A percentile compares a stretch with the other conserved stretches of the same genome.
Conservation (phyloP, 2,797 vertebrate species). For the Gymnoscopelus braueri region DNA sequence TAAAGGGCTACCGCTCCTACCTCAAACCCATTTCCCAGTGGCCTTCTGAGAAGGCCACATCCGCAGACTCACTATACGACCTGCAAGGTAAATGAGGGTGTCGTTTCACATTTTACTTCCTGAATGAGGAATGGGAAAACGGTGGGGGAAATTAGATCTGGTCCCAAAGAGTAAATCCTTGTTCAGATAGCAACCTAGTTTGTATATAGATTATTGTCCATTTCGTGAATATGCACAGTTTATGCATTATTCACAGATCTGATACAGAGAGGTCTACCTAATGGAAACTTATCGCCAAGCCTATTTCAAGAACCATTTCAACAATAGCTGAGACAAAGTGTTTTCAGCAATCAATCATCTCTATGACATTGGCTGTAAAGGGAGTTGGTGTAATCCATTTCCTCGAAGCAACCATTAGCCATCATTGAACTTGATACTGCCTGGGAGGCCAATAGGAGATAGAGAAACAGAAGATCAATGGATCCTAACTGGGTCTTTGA, state of each 20-base stretch:
- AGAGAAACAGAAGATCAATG: background rate
- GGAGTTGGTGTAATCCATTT: constrained; percentile 7
- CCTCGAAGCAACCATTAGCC: too few species aligned
- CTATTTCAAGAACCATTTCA: constrained; percentile 38
- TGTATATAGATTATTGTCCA: background rate
- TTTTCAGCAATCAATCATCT: constrained; percentile 45
- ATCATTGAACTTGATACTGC: too few species aligned
- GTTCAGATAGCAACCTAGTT: background rate
- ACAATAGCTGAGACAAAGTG: constrained; percentile 16
- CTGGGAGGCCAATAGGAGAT: constrained; percentile 15
- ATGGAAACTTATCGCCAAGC: constrained; percentile 31
- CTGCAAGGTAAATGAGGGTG: constrained; percentile 86
- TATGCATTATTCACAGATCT: constrained; percentile 36
- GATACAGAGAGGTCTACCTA: background rate
- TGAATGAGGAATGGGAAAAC: background rate
- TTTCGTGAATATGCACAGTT: constrained; percentile 9
- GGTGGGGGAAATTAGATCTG: background rate
- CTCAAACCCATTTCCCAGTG: constrained; percentile 96
- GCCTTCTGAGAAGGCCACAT: constrained; percentile 94
- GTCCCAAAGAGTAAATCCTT: background rate
- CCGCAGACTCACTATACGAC: constrained; percentile 94
- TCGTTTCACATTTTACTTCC: background rate
- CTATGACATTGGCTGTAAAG: constrained; percentile 27
- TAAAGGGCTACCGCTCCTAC: constrained; percentile 95
- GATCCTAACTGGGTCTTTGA: too few species aligned